A percentile compares a stretch with the other conserved stretches of the same genome.
Evolutionary conservation across 1,140 invertebrate species (phyloP).

Genomic region (Temnothorax longispinosus): DNA sequence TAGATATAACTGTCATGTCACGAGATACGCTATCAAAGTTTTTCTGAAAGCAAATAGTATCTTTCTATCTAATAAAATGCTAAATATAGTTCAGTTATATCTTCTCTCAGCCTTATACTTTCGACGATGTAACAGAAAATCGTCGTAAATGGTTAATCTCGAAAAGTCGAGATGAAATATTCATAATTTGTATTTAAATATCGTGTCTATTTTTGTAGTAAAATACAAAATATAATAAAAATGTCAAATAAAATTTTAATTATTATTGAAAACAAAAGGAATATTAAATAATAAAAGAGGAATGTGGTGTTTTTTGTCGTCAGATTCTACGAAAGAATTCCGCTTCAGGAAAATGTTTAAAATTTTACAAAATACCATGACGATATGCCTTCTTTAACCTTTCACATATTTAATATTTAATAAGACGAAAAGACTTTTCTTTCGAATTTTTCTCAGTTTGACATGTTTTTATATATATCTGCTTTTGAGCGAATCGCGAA

Average conservation of each 20-base stretch:
- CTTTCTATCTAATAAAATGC: constrained; percentile 10
- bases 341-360: background rate
- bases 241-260: background rate
- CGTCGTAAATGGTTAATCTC: background rate
- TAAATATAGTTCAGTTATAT: constrained; percentile 21
- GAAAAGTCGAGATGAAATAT: background rate
- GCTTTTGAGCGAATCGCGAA: background rate
- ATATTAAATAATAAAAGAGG: background rate
- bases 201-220: background rate
- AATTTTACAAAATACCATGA: background rate
- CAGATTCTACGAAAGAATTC: too few relatives aligned
- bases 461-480: background rate
- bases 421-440: background rate
- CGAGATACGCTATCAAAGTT: constrained; percentile 29
- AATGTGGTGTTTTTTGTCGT: background rate
- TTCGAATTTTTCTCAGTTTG: background rate
- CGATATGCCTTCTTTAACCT: background rate
- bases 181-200: background rate
- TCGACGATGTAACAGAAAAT: background rate
- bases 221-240: background rate
- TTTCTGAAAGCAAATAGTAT: constrained; percentile 62
- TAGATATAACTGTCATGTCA: background rate
- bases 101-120: background rate
- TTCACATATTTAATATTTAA: background rate
- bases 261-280: background rate